Base-by-base conservation (phyloP, 1,140 invertebrate genomes). In the Apis laboriosa region DNA sequence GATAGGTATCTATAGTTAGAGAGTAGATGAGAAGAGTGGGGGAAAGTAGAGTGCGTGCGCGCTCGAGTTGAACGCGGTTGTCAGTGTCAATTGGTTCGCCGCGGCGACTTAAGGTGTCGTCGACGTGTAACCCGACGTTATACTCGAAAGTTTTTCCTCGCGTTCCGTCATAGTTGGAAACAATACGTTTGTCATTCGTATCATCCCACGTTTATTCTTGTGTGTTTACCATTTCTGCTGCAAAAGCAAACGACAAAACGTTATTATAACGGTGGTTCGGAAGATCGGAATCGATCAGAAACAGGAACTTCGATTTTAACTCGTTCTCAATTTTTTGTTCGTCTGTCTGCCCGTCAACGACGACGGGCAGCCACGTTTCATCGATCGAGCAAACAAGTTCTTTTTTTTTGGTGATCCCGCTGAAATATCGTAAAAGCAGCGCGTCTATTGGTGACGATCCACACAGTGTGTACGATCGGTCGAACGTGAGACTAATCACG, bases 71-170 rank as follows among this genome's bases (percentile, higher is more conserved):
- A 78, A 56, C 43, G 70, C 53, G 49, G 86, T 70, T 86, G 87
- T 85, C 87, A 88, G 87, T 88, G 86, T 87, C 76, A 85, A 80
- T 85, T 85, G 83, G 76, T 87, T 77, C 83, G 86, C 76, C 86
- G 87, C 76, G 87, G 79, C 58, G 79, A 80, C 63, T 85, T 53
- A 79, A 68, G 63, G 71, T 85, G 76, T 83, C 58, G 83, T 85
- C 43, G 56, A 85, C 75, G 86, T 72, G 81, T 85, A 72, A 77
- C 82, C 63, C 71, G 68, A 74, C 71, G 51, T 34, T 77, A 58
- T 61, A 73, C 78, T n/a, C 72, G 24, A 68, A 28, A 61, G 28
- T 24, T 70, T 60, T 77, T 60, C 49, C 8, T 56, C 68, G 72
- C 82, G 76, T 55, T 60, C 60, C 77, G 58, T 56, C 61, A 34